A percentile compares a stretch with the other conserved stretches of the same genome.
Evolutionary conservation across 2,113 vertebrate species (phyloP).

Genomic region (Pleuronectes platessa): DNA sequence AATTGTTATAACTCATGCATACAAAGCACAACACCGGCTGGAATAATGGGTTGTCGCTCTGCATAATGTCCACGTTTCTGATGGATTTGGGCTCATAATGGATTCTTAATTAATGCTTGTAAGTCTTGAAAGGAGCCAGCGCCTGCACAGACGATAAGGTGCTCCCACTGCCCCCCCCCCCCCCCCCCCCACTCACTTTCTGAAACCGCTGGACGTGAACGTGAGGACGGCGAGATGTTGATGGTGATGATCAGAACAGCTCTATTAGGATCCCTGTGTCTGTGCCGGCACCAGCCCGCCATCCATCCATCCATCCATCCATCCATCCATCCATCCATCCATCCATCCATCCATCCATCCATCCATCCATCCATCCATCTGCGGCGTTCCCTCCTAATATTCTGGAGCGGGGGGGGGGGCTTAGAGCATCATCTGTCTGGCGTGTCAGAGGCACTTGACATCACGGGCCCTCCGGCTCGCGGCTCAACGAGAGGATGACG

Average conservation of each 20-base stretch:
- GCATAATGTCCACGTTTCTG: conserved; percentile 73
- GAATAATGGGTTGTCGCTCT: conserved; percentile 61
- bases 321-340: no score
- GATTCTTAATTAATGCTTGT: conserved; percentile 77
- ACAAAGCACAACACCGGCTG: conserved; percentile 45
- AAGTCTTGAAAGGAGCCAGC: conserved; percentile 41
- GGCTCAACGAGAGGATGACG: conserved; percentile 53
- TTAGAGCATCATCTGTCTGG: conserved; percentile 68
- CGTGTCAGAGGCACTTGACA: conserved; percentile 72
- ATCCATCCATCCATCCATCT: no score
- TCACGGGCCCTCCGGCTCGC: conserved; percentile 54
- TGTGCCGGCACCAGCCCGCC: conserved; percentile 21
- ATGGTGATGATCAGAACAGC: conserved; percentile 52
- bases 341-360: no score
- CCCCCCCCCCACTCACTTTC: not conserved
- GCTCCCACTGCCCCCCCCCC: conserved; percentile 31
- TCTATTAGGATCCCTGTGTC: conserved; percentile 49
- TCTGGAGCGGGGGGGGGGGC: not conserved
- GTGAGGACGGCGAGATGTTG: conserved; percentile 29
- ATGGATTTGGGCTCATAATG: conserved; percentile 75
- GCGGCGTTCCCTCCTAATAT: conserved; percentile 32
- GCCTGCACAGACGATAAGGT: conserved; percentile 39
- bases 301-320: no score
- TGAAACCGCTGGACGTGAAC: conserved; percentile 43
- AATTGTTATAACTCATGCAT: conserved; percentile 46